These are phyloP conservation scores for Vimba vimba DNA, from an alignment of 2,113 vertebrate species.

Conservation along the genomic window DNA sequence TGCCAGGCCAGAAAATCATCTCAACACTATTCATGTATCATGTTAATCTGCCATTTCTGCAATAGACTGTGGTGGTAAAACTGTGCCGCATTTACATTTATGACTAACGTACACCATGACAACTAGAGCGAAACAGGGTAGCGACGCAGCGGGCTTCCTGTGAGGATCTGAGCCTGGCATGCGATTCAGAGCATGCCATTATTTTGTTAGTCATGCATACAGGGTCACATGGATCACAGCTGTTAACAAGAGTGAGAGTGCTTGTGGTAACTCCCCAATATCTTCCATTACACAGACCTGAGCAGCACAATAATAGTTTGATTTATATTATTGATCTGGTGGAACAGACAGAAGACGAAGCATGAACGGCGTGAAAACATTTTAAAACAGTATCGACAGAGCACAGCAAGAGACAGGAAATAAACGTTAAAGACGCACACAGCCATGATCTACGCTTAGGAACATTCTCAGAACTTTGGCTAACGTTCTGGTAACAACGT, in stretches of 20 bases:
- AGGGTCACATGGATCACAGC: conserved; percentile 26
- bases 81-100: not conserved
- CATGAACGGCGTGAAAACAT: not conserved
- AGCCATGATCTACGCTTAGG: not conserved
- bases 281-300: conserved; percentile 14
- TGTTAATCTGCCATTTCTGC: conserved; percentile 15
- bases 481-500: no score
- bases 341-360: not conserved
- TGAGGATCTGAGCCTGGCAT: conserved; percentile 29
- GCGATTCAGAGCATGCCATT: conserved; percentile 33
- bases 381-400: conserved; percentile 1
- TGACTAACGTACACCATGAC: conserved; percentile 3
- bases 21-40: not conserved
- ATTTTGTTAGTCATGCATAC: conserved; percentile 45
- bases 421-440: not conserved
- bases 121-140: conserved; percentile 31
- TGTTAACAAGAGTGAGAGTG: conserved; percentile 29
- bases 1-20: not conserved
- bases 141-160: conserved; percentile 7
- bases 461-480: no score
- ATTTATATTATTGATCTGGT: conserved; percentile 30
- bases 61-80: not conserved
- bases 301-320: conserved; percentile 15
- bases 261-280: not conserved
- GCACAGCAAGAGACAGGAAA: conserved; percentile 14